Conservation (phyloP, 2,888 invertebrate species). For the Alcis repandata region DNA sequence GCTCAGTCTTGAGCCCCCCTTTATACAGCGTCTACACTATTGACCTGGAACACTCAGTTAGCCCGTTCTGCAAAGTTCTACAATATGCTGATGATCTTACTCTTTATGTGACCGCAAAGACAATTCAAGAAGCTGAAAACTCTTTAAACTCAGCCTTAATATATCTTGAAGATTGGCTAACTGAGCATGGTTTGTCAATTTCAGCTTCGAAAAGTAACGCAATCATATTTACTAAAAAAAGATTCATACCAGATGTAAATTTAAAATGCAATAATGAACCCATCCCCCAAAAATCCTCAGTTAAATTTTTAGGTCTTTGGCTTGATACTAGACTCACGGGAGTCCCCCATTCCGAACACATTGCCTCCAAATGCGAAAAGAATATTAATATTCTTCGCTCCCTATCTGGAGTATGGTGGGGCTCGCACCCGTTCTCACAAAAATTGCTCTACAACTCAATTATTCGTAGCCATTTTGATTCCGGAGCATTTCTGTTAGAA, state of each 20-base stretch:
- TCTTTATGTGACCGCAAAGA: background rate
- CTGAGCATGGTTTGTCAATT: background rate
- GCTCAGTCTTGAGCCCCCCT: background rate
- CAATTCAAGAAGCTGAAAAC: background rate
- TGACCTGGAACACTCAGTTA: background rate
- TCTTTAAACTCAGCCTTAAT: background rate
- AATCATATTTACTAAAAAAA: background rate
- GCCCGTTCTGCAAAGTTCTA: background rate
- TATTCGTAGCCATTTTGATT: constrained; percentile 47
- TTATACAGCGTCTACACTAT: background rate
- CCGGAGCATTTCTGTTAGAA: constrained; percentile 43
- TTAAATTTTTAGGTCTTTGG: background rate
- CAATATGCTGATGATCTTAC: background rate
- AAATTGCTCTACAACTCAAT: constrained; percentile 45
- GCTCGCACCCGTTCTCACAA: constrained; percentile 40
- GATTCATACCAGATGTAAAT: background rate
- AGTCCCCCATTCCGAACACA: background rate
- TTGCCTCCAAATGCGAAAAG: background rate
- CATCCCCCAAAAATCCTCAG: background rate
- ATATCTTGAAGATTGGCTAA: background rate
- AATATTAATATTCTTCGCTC: background rate
- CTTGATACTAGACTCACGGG: background rate
- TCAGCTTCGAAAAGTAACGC: background rate
- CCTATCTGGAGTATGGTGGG: constrained; percentile 45
- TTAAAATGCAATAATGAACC: background rate